Conservation (phyloP, 1,140 invertebrate genomes). For the Listronotus bonariensis region DNA sequence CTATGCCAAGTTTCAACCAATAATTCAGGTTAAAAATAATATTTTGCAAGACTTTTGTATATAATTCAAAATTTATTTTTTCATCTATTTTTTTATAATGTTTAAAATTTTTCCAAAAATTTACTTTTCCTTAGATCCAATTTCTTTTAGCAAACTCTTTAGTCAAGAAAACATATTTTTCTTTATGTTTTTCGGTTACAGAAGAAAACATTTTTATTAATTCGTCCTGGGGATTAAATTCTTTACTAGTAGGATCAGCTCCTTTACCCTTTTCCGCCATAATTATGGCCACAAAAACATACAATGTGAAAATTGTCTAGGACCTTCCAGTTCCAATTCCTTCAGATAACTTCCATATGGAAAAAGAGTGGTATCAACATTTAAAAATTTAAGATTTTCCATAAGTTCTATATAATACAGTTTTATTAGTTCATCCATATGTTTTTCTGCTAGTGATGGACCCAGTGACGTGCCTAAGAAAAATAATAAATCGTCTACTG, state of each 20-base stretch:
- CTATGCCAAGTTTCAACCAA: too few relatives aligned
- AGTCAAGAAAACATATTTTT: slow-evolving; percentile 14
- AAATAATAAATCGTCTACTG: slow-evolving; percentile 60
- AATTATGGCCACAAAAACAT: slow-evolving; percentile 16
- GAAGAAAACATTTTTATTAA: slow-evolving; percentile 1
- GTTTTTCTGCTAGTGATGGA: slow-evolving; percentile 46
- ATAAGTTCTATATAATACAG: slow-evolving; percentile 59
- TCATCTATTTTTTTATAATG: too few relatives aligned
- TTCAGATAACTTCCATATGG: slow-evolving; percentile 22
- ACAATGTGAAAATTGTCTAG: background rate
- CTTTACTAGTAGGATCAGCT: slow-evolving; percentile 4
- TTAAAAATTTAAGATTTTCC: slow-evolving; percentile 25
- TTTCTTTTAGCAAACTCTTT: slow-evolving; percentile 5
- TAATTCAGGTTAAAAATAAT: too few relatives aligned
- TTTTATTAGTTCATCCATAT: slow-evolving; percentile 55
- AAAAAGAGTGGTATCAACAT: slow-evolving; percentile 22
- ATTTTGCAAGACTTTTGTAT: too few relatives aligned
- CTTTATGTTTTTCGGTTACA: slow-evolving; percentile 8
- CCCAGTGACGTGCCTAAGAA: slow-evolving; percentile 59
- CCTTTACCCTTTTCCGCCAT: slow-evolving; percentile 9
- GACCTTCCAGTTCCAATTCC: slow-evolving; percentile 14
- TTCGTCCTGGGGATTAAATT: background rate
- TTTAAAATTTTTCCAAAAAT: too few relatives aligned
- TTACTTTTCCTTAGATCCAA: slow-evolving; percentile 7
- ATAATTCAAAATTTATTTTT: too few relatives aligned